Conservation (phyloP, 2,113 vertebrate genomes). For the Balaeniceps rex region DNA sequence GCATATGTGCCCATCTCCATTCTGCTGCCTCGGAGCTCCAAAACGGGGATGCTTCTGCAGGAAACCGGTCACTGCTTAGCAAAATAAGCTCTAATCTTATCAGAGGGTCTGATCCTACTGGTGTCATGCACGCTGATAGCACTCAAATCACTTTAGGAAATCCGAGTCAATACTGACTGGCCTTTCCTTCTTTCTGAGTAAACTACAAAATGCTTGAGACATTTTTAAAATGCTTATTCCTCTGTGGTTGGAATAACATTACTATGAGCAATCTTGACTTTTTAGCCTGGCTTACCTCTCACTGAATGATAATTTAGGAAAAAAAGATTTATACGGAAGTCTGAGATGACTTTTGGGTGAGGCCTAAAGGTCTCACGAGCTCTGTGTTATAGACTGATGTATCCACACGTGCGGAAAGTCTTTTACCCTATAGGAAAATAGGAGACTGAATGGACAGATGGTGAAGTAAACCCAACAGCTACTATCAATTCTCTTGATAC, state of each 20-base stretch:
- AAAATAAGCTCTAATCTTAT: background rate
- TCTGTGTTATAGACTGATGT: background rate
- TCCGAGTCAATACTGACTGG: background rate
- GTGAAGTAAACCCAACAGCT: background rate
- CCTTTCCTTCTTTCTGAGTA: background rate
- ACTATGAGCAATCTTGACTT: background rate
- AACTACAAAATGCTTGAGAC: background rate
- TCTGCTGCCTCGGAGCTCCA: background rate
- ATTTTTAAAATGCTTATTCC: background rate
- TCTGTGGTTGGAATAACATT: background rate
- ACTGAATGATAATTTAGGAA: background rate
- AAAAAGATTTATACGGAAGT: background rate
- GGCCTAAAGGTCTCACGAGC: background rate
- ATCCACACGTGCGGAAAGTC: background rate
- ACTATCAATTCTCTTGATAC: background rate
- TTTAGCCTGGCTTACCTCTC: background rate
- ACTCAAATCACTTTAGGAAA: background rate
- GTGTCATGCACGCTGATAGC: background rate
- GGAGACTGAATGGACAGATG: background rate
- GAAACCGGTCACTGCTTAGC: background rate
- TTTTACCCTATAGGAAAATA: background rate
- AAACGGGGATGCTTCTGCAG: background rate
- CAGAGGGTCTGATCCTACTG: background rate
- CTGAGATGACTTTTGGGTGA: background rate
- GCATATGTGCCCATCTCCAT: accelerated